Evolutionary conservation across 1,140 invertebrate genomes (phyloP).

Genomic region (Papilio polytes): DNA sequence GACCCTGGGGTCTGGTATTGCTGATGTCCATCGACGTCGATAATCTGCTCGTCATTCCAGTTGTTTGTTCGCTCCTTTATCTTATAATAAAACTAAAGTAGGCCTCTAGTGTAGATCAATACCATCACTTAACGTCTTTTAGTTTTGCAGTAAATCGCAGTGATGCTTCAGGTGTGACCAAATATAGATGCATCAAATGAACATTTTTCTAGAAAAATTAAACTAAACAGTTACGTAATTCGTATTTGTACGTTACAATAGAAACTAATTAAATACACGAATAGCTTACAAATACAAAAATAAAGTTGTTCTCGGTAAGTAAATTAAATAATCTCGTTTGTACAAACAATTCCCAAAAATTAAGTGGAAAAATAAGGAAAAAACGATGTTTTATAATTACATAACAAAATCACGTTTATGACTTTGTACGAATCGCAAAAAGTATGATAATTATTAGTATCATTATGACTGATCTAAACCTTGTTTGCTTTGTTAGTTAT

Average conservation of each 20-base stretch:
- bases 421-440: constrained; percentile 27
- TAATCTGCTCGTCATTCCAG: no score
- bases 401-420: constrained; percentile 35
- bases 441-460: constrained; percentile 23
- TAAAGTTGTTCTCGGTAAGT: background rate
- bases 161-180: no score
- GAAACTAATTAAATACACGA: background rate
- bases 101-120: no score
- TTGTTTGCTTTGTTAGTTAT: constrained; percentile 35
- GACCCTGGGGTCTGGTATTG: no score
- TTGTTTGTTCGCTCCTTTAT: no score
- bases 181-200: no score
- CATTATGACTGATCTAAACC: constrained; percentile 17
- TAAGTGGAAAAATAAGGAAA: background rate
- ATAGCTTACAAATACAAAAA: constrained; percentile 23
- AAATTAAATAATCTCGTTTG: constrained; percentile 34
- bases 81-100: no score
- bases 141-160: no score
- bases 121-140: no score
- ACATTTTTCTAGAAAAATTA: no score
- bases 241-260: background rate
- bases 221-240: background rate
- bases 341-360: constrained; percentile 28
- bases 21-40: no score
- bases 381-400: constrained; percentile 35